Evolutionary conservation across 2,113 vertebrate species (phyloP).

Genomic region (Calyptomena viridis): DNA sequence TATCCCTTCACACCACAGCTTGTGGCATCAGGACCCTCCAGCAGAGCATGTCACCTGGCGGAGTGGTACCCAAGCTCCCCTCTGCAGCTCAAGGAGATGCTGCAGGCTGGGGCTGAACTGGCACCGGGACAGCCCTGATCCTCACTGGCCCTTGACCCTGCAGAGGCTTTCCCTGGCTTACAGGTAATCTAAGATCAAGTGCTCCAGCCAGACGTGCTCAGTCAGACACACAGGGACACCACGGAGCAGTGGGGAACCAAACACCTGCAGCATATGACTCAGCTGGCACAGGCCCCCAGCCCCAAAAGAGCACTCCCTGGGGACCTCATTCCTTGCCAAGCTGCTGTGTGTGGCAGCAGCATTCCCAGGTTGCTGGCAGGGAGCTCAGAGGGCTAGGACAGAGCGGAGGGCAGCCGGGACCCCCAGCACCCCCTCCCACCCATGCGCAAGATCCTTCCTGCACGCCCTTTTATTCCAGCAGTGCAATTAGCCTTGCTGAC

Average conservation of each 20-base stretch:
- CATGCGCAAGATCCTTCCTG: not conserved
- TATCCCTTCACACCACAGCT: not conserved
- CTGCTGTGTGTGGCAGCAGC: fast-evolving
- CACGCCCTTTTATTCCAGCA: conserved; percentile 57
- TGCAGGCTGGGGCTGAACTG: not conserved
- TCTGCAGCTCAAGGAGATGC: not conserved
- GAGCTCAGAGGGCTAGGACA: fast-evolving
- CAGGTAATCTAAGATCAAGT: not conserved
- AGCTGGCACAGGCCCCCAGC: not conserved
- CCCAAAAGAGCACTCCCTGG: not conserved
- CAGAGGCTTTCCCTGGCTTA: not conserved
- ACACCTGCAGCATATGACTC: not conserved
- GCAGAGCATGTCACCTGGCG: not conserved
- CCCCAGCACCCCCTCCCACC: not conserved
- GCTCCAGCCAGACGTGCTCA: not conserved
- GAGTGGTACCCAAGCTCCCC: not conserved
- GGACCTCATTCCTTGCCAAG: not conserved
- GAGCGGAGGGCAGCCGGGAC: fast-evolving
- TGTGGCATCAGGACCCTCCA: fast-evolving
- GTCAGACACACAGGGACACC: not conserved
- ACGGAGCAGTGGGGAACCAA: not conserved
- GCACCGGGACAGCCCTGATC: not conserved
- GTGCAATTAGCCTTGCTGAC: conserved; percentile 75
- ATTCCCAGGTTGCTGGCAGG: not conserved
- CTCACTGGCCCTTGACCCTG: not conserved